Conservation (phyloP, 2,113 vertebrate species). For the Phrynosoma platyrhinos region DNA sequence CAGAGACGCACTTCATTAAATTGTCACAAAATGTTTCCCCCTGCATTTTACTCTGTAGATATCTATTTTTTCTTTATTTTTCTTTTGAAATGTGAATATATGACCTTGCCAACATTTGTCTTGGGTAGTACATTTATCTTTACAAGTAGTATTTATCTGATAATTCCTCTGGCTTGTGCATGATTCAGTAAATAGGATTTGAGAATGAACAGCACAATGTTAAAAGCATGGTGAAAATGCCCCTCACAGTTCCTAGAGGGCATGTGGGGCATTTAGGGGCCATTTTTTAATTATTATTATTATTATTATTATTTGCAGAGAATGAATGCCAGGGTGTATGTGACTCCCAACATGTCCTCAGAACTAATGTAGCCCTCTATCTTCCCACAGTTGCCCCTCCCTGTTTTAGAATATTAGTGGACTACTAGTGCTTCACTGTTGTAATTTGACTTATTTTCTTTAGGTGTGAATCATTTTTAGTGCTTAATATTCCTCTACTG, state of each 20-base stretch:
- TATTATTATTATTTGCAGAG: too few species aligned
- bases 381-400: too few species aligned
- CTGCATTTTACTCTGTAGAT: conserved; percentile 47
- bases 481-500: not conserved
- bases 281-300: too few species aligned
- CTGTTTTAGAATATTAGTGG: not conserved
- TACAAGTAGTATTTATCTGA: conserved; percentile 13
- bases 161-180: not conserved
- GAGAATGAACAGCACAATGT: not conserved
- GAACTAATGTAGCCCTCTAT: too few species aligned
- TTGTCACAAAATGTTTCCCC: conserved; percentile 57
- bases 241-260: too few species aligned
- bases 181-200: not conserved
- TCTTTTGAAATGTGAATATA: conserved; percentile 27
- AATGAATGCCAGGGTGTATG: too few species aligned
- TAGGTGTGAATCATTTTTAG: not conserved
- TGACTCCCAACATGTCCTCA: too few species aligned
- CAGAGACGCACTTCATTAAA: conserved; percentile 61
- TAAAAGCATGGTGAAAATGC: too few species aligned
- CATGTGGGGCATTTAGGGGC: too few species aligned
- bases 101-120: conserved; percentile 36
- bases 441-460: not conserved
- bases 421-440: not conserved
- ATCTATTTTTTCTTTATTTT: conserved; percentile 25
- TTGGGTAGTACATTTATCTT: conserved; percentile 41